Percentiles rank a stretch among this genome's conserved stretches.
phyloP scores from a whole-genome alignment of 2,888 invertebrate genomes.

The Acanthococcus lagerstroemiae region DNA sequence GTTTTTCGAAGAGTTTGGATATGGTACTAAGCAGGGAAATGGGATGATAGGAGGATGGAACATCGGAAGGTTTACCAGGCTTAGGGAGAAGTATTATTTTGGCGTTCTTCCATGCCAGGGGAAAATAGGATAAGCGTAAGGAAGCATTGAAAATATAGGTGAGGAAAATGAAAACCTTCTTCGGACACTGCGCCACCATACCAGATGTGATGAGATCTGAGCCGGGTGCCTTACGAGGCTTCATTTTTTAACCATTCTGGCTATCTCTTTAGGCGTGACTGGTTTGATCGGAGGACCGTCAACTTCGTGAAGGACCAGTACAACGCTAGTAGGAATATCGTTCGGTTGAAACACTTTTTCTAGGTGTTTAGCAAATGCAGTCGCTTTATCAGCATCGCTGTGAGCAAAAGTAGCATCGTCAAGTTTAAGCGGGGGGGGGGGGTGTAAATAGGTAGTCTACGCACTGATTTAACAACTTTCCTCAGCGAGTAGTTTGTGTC shows the following conservation, averaged over 20 bases:
- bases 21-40: neutral
- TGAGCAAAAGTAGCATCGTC: neutral
- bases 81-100: neutral
- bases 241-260: neutral
- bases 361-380: neutral
- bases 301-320: neutral
- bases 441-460: neutral
- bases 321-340: neutral
- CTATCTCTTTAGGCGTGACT: neutral
- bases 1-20: neutral
- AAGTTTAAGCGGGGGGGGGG: neutral
- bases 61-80: neutral
- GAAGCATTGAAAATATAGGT: neutral
- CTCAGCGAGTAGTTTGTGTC: constrained; percentile 6
- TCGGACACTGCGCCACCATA: neutral
- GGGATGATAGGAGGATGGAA: neutral
- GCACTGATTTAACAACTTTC: neutral
- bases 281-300: neutral
- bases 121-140: neutral
- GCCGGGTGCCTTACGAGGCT: neutral
- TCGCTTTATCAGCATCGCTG: neutral
- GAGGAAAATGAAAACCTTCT: neutral
- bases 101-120: neutral
- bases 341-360: neutral
- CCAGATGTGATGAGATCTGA: neutral